Evolutionary conservation across 2,797 vertebrate genomes (phyloP).

Genomic region (Pseudomugil gertrudae): DNA sequence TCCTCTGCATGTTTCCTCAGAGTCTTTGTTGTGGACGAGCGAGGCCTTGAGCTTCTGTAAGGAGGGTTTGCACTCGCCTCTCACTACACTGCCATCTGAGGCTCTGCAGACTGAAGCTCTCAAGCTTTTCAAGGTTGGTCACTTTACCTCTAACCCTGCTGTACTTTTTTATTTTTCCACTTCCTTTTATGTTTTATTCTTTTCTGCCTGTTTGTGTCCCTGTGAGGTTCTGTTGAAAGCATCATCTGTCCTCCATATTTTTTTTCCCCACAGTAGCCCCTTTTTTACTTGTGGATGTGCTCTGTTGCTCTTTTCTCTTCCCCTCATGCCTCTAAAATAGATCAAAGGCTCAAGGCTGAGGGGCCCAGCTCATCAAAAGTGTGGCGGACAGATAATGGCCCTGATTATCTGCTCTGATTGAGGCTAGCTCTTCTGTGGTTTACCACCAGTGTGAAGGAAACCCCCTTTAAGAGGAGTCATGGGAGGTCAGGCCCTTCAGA

Average conservation of each 20-base stretch:
- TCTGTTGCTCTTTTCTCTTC: slow-evolving; percentile 13
- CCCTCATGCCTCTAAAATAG: slow-evolving; percentile 39
- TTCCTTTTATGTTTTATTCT: slow-evolving; percentile 32
- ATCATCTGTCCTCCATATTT: slow-evolving; percentile 34
- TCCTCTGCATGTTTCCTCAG: slow-evolving; percentile 69
- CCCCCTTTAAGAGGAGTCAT: slow-evolving; percentile 51
- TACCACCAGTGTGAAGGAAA: slow-evolving; percentile 50
- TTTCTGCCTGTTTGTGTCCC: slow-evolving; percentile 18
- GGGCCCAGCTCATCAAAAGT: slow-evolving; percentile 71
- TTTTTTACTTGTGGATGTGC: slow-evolving; percentile 35
- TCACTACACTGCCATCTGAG: slow-evolving; percentile 78
- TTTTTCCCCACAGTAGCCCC: slow-evolving; percentile 7
- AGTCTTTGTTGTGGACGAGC: slow-evolving; percentile 89
- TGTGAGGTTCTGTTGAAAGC: slow-evolving; percentile 47
- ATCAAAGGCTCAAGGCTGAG: slow-evolving; percentile 61
- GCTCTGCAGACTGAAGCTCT: slow-evolving; percentile 93
- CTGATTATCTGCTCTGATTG: slow-evolving; percentile 76
- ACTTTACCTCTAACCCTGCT: slow-evolving; percentile 24
- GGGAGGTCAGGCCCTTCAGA: slow-evolving; percentile 61
- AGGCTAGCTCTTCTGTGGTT: slow-evolving; percentile 55
- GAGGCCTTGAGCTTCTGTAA: slow-evolving; percentile 90
- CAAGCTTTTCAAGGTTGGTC: slow-evolving; percentile 89
- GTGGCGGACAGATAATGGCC: slow-evolving; percentile 73
- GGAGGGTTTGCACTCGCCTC: slow-evolving; percentile 84
- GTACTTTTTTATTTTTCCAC: slow-evolving; percentile 14